Evolutionary conservation across 1,140 invertebrate genomes (phyloP).

Genomic region (Drosophila nasuta): DNA sequence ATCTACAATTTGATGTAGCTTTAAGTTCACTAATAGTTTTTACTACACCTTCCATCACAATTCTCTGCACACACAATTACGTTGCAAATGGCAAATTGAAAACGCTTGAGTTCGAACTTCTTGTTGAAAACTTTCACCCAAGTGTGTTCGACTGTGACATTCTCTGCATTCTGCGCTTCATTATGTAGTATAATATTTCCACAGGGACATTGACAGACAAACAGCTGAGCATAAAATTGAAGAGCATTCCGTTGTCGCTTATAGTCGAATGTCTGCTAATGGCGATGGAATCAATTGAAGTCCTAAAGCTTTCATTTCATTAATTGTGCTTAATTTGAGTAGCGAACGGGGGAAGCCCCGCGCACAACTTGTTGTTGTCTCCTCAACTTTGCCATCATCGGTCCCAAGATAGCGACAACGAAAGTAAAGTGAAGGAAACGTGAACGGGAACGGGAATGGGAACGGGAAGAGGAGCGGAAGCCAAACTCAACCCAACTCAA

Average conservation of each 20-base stretch:
- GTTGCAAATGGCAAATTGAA: too few relatives aligned
- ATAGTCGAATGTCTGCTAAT: neutral
- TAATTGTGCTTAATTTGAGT: slow-evolving; percentile 27
- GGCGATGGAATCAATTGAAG: slow-evolving; percentile 17
- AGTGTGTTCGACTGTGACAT: too few relatives aligned
- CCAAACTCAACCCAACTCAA: slow-evolving; percentile 3
- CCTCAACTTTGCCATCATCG: neutral
- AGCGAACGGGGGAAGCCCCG: neutral
- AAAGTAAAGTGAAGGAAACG: too few relatives aligned
- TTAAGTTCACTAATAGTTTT: too few relatives aligned
- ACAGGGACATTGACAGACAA: neutral
- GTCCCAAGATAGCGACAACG: too few relatives aligned
- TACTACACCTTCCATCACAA: too few relatives aligned
- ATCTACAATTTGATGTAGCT: too few relatives aligned
- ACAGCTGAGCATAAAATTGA: neutral
- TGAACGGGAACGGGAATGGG: too few relatives aligned
- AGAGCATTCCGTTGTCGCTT: neutral
- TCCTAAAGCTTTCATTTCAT: slow-evolving; percentile 27
- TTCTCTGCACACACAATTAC: too few relatives aligned
- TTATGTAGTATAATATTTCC: neutral
- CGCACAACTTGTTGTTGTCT: neutral
- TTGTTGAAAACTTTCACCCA: too few relatives aligned
- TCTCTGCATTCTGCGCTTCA: neutral
- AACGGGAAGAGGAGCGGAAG: neutral
- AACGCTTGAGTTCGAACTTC: too few relatives aligned